Conservation (phyloP, 2,797 vertebrate genomes). For the Acipenser transmontanus region DNA sequence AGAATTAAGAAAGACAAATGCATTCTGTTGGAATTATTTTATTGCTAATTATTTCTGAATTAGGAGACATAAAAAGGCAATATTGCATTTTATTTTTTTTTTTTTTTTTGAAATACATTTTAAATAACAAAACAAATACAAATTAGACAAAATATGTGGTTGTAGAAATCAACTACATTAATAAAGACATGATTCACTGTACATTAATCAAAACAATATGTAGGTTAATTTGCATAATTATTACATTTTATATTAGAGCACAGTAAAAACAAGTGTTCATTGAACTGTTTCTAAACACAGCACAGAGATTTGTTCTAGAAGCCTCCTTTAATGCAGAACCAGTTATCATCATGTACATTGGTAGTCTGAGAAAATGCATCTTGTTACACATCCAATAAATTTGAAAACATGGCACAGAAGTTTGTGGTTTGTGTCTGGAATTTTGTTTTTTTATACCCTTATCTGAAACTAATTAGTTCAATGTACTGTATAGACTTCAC, state of each 20-base stretch:
- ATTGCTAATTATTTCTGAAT: conserved; percentile 52
- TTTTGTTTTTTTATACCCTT: neutral
- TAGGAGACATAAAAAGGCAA: conserved; percentile 44
- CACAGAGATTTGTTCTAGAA: too few relatives aligned
- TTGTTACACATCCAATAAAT: too few relatives aligned
- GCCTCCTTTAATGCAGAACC: too few relatives aligned
- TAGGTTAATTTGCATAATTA: conserved; percentile 7
- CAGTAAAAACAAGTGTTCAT: neutral
- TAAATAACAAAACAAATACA: conserved; percentile 45
- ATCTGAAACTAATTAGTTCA: conserved; percentile 2
- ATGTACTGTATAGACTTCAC: neutral
- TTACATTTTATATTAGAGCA: conserved; percentile 1
- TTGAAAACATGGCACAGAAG: too few relatives aligned
- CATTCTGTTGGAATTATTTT: conserved; percentile 40
- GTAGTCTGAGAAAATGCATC: too few relatives aligned
- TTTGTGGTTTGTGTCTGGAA: too few relatives aligned
- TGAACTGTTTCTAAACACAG: too few relatives aligned
- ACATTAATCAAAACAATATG: neutral
- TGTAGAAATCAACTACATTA: conserved; percentile 29
- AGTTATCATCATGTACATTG: too few relatives aligned
- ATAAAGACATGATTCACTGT: conserved; percentile 8
- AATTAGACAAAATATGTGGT: conserved; percentile 34
- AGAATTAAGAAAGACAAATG: too few relatives aligned
- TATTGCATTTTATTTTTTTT: conserved; percentile 15
- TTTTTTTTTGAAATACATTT: conserved; percentile 39